These are phyloP conservation scores for Sinosuthora webbiana DNA, from an alignment of 2,113 vertebrate genomes.

Conservation along the genomic window DNA sequence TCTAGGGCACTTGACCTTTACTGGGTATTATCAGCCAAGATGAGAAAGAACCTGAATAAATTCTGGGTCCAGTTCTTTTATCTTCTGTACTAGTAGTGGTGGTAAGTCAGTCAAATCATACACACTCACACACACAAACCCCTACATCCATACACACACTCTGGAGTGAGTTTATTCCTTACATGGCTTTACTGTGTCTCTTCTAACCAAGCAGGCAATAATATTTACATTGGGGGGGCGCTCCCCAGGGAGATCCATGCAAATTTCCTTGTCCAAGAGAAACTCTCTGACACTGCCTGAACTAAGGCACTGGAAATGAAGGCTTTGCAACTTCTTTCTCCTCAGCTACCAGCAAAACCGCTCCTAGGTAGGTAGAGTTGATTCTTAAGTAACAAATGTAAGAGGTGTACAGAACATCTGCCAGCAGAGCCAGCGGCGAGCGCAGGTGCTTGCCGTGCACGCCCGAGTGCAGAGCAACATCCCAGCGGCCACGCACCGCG, in stretches of 20 bases:
- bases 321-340: neutral
- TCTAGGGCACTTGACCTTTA: neutral
- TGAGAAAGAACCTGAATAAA: neutral
- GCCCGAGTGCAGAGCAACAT: neutral
- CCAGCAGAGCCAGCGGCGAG: neutral
- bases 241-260: neutral
- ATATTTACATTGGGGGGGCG: neutral
- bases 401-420: neutral
- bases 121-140: no score
- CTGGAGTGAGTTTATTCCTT: neutral
- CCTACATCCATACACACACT: no score
- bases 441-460: fast-evolving
- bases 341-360: neutral
- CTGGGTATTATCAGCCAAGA: neutral
- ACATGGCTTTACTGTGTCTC: neutral
- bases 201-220: neutral
- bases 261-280: neutral
- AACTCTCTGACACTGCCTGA: neutral
- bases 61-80: neutral
- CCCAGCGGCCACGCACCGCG: neutral
- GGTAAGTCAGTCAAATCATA: neutral
- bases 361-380: neutral
- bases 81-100: neutral
- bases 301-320: neutral
- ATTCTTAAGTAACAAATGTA: neutral